Evolutionary conservation across 2,888 invertebrate species (phyloP), one percentile per base, ranked within the genome.

Genomic region (Horisme vitalbata): DNA sequence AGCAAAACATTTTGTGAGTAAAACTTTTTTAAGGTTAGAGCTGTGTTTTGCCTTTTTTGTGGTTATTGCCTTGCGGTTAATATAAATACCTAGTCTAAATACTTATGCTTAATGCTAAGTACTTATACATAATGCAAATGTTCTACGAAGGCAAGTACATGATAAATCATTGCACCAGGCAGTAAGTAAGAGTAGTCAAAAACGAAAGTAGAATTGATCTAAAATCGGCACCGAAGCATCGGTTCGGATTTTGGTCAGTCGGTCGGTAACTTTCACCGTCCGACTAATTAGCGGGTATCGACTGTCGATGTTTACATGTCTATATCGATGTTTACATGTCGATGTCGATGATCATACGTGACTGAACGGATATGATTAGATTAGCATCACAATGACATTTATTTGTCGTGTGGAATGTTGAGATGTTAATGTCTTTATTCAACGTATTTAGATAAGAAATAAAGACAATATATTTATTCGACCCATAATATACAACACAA

Each of bases 131-230:
- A 12, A 21, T 13, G 21, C n/a, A 6, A 23, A 23, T 12, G 13
- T 23, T 13, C 23, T 23, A n/a, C 47, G 57, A 55, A 59, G 55
- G 55, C 57, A 55, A 48, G 38, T 28, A 51, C 69, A n/a, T n/a
- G n/a, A 81, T 83, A 82, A 84, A 84, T 83, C 79, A 74, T 68
- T 65, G 67, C 70, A 73, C 68, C 68, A 72, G 82, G 83, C 15
- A 83, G 71, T 72, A 71, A 79, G 83, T 77, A 83, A 84, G 84
- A 85, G 85, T 81, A 85, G 83, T 81, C 85, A 88, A 87, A 89
- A 89, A 85, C 88, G 88, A 89, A 89, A 89, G 88, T 89, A 80
- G 83, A 81, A 82, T 87, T 81, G 80, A 85, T 86, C 85, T 87
- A 84, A 83, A 88, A 85, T 87, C 82, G 75, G 68, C 77, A 75